Evolutionary conservation across 2,888 invertebrate genomes (phyloP).

Genomic region (Proisotoma minuta): DNA sequence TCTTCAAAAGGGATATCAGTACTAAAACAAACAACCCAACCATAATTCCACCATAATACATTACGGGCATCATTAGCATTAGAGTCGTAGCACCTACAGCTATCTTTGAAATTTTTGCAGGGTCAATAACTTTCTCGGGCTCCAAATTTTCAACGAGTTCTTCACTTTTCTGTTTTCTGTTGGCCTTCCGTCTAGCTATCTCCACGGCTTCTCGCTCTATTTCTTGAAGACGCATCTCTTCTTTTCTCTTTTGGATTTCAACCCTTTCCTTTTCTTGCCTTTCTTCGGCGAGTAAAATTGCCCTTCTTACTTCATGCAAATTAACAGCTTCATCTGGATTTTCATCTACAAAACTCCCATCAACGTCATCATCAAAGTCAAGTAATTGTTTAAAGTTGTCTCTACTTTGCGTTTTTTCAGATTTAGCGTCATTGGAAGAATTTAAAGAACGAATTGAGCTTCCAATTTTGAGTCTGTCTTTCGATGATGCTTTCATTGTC

Average conservation of each 20-base stretch:
- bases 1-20: not conserved
- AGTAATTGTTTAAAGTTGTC: not conserved
- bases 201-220: not conserved
- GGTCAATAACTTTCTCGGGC: not conserved
- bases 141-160: not conserved
- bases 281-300: not conserved
- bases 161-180: not conserved
- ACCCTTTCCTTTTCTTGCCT: not conserved
- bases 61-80: not conserved
- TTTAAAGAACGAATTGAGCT: not conserved
- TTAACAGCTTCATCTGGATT: not conserved
- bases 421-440: too few species aligned
- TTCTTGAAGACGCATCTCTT: not conserved
- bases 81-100: not conserved
- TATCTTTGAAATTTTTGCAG: not conserved
- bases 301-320: not conserved
- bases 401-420: not conserved
- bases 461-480: constrained; percentile 14
- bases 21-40: not conserved
- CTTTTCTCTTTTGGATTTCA: not conserved
- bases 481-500: constrained; percentile 24
- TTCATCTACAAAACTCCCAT: not conserved
- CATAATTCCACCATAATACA: not conserved
- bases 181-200: not conserved
- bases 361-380: not conserved